These are phyloP conservation scores for Echiichthys vipera DNA, from an alignment of 2,797 vertebrate species.

Conservation along the genomic window DNA sequence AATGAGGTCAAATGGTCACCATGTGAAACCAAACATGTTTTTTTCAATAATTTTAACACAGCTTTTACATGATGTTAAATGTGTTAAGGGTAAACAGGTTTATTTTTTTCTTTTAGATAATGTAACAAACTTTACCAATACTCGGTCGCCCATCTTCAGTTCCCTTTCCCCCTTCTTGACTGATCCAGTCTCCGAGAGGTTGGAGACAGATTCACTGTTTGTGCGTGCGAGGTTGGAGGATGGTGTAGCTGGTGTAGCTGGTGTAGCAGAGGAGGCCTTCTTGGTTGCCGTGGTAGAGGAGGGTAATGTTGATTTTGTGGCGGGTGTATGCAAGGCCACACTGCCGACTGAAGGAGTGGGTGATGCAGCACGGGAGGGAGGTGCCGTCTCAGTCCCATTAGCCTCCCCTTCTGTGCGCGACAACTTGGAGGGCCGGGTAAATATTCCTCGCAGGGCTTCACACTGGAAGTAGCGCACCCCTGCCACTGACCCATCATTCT, in stretches of 20 bases:
- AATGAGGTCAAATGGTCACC: slow-evolving; percentile 11
- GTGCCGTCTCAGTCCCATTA: slow-evolving; percentile 88
- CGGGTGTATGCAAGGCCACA: slow-evolving; percentile 84
- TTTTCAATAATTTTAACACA: too few relatives aligned
- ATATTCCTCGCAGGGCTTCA: slow-evolving; percentile 94
- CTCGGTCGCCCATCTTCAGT: slow-evolving; percentile 95
- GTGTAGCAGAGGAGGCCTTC: slow-evolving; percentile 72
- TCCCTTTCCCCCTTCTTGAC: slow-evolving; percentile 97
- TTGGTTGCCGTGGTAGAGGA: slow-evolving; percentile 80
- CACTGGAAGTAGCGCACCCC: slow-evolving; percentile 98
- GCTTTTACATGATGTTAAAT: too few relatives aligned
- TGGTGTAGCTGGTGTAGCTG: slow-evolving; percentile 46
- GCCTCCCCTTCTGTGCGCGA: slow-evolving; percentile 91
- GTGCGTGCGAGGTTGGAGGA: slow-evolving; percentile 90
- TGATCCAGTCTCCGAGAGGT: slow-evolving; percentile 95
- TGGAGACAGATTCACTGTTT: slow-evolving; percentile 94
- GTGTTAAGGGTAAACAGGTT: too few relatives aligned
- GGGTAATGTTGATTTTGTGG: slow-evolving; percentile 72
- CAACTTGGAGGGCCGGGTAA: slow-evolving; percentile 96
- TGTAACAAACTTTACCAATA: slow-evolving; percentile 88
- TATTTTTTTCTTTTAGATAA: not conserved
- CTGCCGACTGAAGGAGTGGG: slow-evolving; percentile 86
- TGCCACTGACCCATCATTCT: slow-evolving; percentile 97
- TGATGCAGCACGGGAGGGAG: slow-evolving; percentile 86
- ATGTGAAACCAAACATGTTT: not conserved